Evolutionary conservation across 2,888 invertebrate genomes (phyloP), one percentile per base, ranked within the genome.

Genomic region (Pharmacophagus antenor): DNA sequence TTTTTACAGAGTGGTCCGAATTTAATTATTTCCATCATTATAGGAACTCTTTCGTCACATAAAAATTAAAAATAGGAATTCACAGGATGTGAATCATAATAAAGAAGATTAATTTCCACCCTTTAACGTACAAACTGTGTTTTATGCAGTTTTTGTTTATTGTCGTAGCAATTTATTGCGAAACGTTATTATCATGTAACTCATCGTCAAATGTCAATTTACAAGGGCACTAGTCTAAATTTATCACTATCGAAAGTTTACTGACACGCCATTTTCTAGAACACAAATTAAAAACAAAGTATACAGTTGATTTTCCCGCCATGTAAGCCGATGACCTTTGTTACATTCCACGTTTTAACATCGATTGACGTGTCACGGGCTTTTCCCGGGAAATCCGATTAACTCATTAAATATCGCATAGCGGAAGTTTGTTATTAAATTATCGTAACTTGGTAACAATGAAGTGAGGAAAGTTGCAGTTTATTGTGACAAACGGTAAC

Each of bases 311-410:
- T 48, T 52, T 56, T 61, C 52, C 25, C 27, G 22, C 25, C 27
- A 6, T n/a, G n/a, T 27, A 37, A 55, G 51, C 51, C 56, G 51
- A 41, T 41, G 61, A 61, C 61, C 61, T 25, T 46, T 41, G 51
- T 5, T n/a, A 52, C 22, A 46, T 56, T 31, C 31, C 31, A 2
- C 31, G 31, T 12, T 31, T 51, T 52, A n/a, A 51, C 56, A 61
- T 61, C 61, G 61, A 61, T 61, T 64, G 68, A 65, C 65, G 63
- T 65, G 67, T 63, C 63, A 63, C 56, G 64, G 70, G 66, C 61
- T 66, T 70, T 67, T 59, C 70, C 68, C 31, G 66, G 65, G 65
- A 63, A 66, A 63, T 63, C 62, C 61, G 56, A 51, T 61, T 56
- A 61, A 17, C 37, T 56, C 52, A 56, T 61, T 47, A 47, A 52